A percentile compares a stretch with the other conserved stretches of the same genome.
Conservation (phyloP, 1,140 invertebrate genomes). For the Trachymyrmex cornetzi region DNA sequence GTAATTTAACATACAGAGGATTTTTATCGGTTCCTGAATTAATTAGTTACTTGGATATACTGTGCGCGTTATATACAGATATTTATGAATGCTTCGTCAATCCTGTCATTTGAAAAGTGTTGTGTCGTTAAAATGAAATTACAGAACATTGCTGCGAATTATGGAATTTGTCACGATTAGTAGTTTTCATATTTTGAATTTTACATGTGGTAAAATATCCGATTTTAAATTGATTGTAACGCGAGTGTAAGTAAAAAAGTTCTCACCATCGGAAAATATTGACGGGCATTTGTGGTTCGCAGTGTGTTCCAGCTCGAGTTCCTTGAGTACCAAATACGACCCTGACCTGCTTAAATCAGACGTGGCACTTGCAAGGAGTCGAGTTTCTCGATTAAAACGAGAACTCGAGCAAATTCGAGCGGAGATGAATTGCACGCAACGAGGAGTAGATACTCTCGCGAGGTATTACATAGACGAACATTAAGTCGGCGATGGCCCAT, state of each 20-base stretch:
- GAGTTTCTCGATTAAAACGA: slow-evolving; percentile 95
- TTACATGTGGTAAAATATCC: background rate
- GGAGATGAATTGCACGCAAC: slow-evolving; percentile 96
- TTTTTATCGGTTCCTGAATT: background rate
- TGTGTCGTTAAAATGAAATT: background rate
- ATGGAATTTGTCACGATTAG: background rate
- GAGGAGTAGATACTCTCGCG: slow-evolving; percentile 96
- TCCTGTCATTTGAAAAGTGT: background rate
- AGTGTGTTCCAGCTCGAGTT: slow-evolving; percentile 97
- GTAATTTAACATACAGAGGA: slow-evolving; percentile 56
- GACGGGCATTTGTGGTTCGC: slow-evolving; percentile 77
- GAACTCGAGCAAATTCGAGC: slow-evolving; percentile 97
- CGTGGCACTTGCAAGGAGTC: slow-evolving; percentile 94
- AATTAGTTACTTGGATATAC: background rate
- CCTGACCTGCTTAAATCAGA: slow-evolving; percentile 97
- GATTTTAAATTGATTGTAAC: background rate
- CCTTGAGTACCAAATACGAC: slow-evolving; percentile 96
- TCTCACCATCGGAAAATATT: background rate
- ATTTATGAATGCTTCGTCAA: background rate
- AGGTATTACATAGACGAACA: slow-evolving; percentile 88
- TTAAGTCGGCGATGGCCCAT: background rate
- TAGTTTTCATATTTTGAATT: slow-evolving; percentile 8
- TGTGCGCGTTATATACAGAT: background rate
- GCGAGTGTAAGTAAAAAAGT: background rate
- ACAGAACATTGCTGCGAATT: background rate